These are phyloP conservation scores for Eubasilissa splendida DNA, from an alignment of 2,888 invertebrate genomes.

Conservation along the genomic window DNA sequence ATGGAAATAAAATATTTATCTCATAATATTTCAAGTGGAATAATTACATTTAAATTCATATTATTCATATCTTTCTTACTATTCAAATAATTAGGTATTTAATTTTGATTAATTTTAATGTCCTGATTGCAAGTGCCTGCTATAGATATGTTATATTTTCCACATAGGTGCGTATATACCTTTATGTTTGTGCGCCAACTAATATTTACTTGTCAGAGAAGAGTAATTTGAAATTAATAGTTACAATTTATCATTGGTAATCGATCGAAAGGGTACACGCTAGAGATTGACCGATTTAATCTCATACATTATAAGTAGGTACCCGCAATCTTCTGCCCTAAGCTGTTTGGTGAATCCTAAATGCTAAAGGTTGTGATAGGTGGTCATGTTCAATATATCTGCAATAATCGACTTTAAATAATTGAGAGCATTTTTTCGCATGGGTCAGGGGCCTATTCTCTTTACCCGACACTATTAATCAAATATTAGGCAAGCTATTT, in stretches of 20 bases:
- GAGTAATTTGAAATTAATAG: slow-evolving; percentile 58
- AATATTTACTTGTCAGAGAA: slow-evolving; percentile 56
- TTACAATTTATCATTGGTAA: slow-evolving; percentile 56
- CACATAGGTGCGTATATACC: background rate
- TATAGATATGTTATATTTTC: background rate
- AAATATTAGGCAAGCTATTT: no score
- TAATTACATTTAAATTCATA: no score
- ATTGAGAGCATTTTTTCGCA: no score
- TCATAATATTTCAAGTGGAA: no score
- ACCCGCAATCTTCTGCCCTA: background rate
- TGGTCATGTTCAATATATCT: no score
- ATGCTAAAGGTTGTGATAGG: background rate
- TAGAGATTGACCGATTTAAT: slow-evolving; percentile 55
- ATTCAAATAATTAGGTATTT: background rate
- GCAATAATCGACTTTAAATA: no score
- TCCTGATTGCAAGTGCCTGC: background rate
- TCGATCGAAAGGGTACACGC: slow-evolving; percentile 54
- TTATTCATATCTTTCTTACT: no score
- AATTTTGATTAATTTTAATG: background rate
- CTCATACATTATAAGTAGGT: background rate
- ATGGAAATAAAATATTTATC: no score
- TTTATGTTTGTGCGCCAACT: slow-evolving; percentile 18
- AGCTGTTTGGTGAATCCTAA: background rate
- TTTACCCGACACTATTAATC: no score
- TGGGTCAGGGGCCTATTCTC: no score